Percentiles rank a stretch among this genome's conserved stretches.
These are phyloP conservation scores for Hypomecis punctinalis DNA, from an alignment of 2,888 invertebrate genomes.

Conservation along the genomic window DNA sequence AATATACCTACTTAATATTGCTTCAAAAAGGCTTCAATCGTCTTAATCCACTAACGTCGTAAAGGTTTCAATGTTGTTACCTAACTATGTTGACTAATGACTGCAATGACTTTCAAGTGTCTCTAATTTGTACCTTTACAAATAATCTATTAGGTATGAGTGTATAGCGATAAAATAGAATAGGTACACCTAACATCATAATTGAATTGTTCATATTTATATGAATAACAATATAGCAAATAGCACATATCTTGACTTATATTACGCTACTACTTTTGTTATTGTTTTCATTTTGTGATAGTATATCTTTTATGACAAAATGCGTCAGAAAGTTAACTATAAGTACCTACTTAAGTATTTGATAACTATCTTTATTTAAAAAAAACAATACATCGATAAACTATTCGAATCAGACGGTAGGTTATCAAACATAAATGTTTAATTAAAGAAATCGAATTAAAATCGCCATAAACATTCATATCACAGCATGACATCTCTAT, in stretches of 20 bases:
- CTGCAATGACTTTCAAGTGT: too few relatives aligned
- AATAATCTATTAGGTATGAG: too few relatives aligned
- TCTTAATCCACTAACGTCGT: too few relatives aligned
- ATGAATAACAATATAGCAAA: too few relatives aligned
- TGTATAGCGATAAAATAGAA: too few relatives aligned
- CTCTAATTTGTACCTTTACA: too few relatives aligned
- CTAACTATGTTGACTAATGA: too few relatives aligned
- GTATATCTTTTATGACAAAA: slow-evolving; percentile 15
- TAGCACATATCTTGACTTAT: not conserved
- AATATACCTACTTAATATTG: too few relatives aligned
- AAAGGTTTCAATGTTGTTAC: too few relatives aligned
- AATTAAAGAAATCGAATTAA: slow-evolving; percentile 4
- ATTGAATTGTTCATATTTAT: too few relatives aligned
- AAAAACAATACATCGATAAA: slow-evolving; percentile 10
- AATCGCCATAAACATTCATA: not conserved
- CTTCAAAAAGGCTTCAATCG: too few relatives aligned
- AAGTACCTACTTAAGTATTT: not conserved
- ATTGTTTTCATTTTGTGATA: slow-evolving; percentile 9
- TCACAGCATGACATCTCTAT: not conserved
- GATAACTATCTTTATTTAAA: slow-evolving; percentile 8
- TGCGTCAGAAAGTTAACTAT: slow-evolving; percentile 19
- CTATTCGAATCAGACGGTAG: not conserved
- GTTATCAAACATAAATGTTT: slow-evolving; percentile 11
- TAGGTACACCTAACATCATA: too few relatives aligned
- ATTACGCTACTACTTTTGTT: not conserved